Base-by-base conservation (phyloP, 1,140 invertebrate species). In the Dryas iulia region DNA sequence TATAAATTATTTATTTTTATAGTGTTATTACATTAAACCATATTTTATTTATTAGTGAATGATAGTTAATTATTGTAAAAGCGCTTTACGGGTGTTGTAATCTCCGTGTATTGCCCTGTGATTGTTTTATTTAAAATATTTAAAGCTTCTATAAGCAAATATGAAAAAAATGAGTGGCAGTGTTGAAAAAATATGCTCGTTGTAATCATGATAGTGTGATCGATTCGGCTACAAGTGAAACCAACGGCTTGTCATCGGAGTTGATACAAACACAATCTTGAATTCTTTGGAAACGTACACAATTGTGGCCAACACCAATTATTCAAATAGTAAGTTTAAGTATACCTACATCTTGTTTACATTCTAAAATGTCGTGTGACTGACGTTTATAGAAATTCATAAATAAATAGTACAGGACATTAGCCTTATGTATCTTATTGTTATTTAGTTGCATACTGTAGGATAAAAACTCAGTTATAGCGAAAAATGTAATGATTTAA, bases 31-130 rank as follows among this genome's bases (percentile, higher is more conserved):
- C 80, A 83, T 83, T 80, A 86, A 84, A 83, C 72, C 77, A 89
- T 86, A 91, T 88, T 86, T 91, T 90, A 91, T 90, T 91, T 91
- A 90, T 88, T 91, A 91, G 89, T 90, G 87, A 90, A 91, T 88
- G 73, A 84, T 91, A 91, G 89, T 77, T 86, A 90, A 91, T 87
- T 91, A 87, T 89, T 88, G 74, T 83, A 87, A 85, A 84, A 81
- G 81, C 84, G 84, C 84, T 82, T 81, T 82, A 82, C 82, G 78
- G 76, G 80, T 88, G 84, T 85, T 82, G 84, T 88, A 88, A 85
- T 86, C 79, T 90, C 82, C 79, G 83, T 89, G 83, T 82, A 80
- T 86, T 87, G 83, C 78, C 73, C 85, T 86, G 86, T 91, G 89
- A 90, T 90, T 88, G 85, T 89, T 91, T 89, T 88, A 83, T 89